phyloP scores from a whole-genome alignment of 1,140 invertebrate genomes.

The Zaprionus gabonicus region DNA sequence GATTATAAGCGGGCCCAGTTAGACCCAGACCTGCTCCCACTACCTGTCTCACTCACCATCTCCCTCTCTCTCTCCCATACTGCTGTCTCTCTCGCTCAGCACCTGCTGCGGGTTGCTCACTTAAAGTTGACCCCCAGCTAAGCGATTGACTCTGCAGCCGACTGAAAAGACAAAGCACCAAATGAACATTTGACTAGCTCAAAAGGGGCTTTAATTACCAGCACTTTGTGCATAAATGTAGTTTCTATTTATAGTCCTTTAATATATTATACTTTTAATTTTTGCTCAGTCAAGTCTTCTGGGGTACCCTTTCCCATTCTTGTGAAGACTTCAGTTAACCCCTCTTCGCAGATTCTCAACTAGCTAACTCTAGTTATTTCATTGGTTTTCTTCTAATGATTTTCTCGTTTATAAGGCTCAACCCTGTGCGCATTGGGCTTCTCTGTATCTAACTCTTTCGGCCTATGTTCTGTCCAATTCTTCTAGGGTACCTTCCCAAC shows the following conservation, averaged over 20 bases:
- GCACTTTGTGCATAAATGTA: neutral
- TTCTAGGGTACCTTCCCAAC: too few species aligned
- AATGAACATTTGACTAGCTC: neutral
- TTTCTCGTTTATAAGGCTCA: too few species aligned
- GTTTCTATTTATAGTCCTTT: neutral
- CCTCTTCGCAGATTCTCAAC: accelerated
- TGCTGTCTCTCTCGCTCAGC: neutral
- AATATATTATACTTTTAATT: neutral
- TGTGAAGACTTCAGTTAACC: neutral
- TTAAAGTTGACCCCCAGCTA: conserved; percentile 10
- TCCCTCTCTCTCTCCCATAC: too few species aligned
- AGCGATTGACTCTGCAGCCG: neutral
- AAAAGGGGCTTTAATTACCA: neutral
- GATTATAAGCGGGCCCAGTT: conserved; percentile 40
- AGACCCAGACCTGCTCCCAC: neutral
- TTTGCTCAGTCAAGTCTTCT: neutral
- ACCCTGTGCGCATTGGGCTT: too few species aligned
- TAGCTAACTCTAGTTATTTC: too few species aligned
- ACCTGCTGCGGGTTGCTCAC: conserved; percentile 13
- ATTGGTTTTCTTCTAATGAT: too few species aligned
- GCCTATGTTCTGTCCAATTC: too few species aligned
- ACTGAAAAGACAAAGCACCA: neutral
- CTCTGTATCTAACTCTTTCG: too few species aligned
- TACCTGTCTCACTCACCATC: neutral
- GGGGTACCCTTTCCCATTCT: neutral